Conservation (phyloP, 2,797 vertebrate genomes). For the Euphonia xanthogaster region DNA sequence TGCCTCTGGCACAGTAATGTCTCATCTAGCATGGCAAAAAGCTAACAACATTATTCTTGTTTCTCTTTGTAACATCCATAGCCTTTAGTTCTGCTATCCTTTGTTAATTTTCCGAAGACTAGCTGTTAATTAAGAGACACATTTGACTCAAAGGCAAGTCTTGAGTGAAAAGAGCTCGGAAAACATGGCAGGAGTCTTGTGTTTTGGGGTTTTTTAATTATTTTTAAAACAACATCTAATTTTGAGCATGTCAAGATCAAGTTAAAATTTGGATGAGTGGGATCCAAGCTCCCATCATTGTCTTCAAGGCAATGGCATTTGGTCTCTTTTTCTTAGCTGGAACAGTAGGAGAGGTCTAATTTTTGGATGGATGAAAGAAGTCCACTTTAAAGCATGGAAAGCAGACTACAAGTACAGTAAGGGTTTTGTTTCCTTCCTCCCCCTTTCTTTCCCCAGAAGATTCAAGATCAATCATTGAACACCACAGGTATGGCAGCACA, state of each 20-base stretch:
- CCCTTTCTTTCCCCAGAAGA: not conserved
- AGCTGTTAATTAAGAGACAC: conserved; percentile 17
- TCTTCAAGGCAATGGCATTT: not conserved
- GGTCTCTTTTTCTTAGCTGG: not conserved
- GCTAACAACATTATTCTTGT: conserved; percentile 5
- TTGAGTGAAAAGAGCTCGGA: not conserved
- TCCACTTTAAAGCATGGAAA: conserved; percentile 25
- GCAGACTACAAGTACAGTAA: not conserved
- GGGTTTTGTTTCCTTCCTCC: not conserved
- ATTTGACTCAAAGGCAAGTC: not conserved
- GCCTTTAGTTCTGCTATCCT: conserved; percentile 5
- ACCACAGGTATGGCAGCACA: not conserved
- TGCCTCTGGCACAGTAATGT: not conserved
- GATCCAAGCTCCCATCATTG: not conserved
- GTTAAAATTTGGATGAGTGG: not conserved
- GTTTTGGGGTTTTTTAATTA: not conserved
- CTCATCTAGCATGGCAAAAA: not conserved
- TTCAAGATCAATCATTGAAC: not conserved
- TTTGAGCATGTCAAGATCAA: not conserved
- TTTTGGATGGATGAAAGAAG: not conserved
- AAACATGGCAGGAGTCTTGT: not conserved
- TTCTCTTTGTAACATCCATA: not conserved
- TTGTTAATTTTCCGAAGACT: conserved; percentile 19
- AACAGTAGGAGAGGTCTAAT: not conserved
- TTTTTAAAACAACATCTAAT: not conserved